Evolutionary conservation across 2,113 vertebrate genomes (phyloP).

Genomic region (Synchiropus splendidus): DNA sequence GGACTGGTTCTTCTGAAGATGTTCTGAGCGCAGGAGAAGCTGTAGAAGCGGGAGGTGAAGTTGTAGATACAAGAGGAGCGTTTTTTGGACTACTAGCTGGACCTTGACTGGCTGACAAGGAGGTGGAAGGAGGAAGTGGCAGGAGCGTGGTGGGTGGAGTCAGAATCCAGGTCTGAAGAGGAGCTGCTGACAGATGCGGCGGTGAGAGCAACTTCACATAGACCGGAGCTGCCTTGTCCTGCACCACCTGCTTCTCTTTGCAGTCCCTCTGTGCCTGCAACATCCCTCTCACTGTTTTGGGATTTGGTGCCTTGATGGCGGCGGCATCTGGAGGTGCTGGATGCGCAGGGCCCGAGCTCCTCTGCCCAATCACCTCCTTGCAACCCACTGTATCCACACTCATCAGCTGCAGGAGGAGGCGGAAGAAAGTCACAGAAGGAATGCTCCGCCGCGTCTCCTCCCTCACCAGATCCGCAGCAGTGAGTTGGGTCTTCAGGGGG

Average conservation of each 20-base stretch:
- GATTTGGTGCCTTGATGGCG: background rate
- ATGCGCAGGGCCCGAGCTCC: conserved; percentile 6
- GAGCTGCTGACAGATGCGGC: too few relatives aligned
- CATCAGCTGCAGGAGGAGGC: conserved; percentile 68
- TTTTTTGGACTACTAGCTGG: too few relatives aligned
- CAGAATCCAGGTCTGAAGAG: background rate
- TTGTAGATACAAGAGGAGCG: background rate
- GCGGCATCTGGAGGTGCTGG: background rate
- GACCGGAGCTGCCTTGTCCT: background rate
- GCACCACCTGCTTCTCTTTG: background rate
- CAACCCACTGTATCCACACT: conserved; percentile 76
- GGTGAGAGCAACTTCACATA: background rate
- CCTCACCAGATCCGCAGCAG: conserved; percentile 51
- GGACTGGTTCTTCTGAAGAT: background rate
- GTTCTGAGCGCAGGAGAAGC: background rate
- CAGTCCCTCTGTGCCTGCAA: background rate
- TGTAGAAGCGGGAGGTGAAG: background rate
- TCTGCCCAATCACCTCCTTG: conserved; percentile 67
- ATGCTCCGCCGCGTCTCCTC: conserved; percentile 38
- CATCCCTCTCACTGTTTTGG: background rate
- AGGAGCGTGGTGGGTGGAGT: background rate
- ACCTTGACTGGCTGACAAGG: background rate
- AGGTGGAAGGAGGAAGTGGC: background rate
- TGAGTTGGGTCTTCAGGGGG: background rate
- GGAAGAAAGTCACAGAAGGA: conserved; percentile 64